phyloP scores from a whole-genome alignment of 2,113 vertebrate genomes.

The Percina caprodes region DNA sequence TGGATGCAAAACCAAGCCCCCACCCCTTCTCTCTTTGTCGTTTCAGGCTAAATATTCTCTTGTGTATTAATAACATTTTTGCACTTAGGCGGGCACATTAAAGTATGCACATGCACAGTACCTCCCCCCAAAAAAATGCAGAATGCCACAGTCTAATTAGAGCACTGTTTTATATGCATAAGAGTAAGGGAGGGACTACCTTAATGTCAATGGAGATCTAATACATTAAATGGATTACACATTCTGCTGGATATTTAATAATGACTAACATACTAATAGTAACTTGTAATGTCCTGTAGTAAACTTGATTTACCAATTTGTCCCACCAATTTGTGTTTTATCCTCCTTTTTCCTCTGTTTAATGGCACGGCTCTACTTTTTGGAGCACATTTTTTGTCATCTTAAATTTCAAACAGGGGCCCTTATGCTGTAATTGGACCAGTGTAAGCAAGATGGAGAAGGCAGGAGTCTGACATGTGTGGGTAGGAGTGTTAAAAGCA shows the following conservation, averaged over 20 bases:
- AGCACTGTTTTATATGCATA: neutral
- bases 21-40: too few species aligned
- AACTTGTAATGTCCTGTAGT: too few species aligned
- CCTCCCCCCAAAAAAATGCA: too few species aligned
- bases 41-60: too few species aligned
- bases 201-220: neutral
- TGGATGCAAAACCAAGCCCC: too few species aligned
- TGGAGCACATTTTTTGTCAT: slow-evolving; percentile 15
- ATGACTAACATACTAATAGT: too few species aligned
- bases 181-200: too few species aligned
- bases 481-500: slow-evolving; percentile 68
- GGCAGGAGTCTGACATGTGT: slow-evolving; percentile 46
- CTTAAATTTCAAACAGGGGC: slow-evolving; percentile 25
- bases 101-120: neutral
- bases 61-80: too few species aligned
- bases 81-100: too few species aligned
- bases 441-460: slow-evolving; percentile 37
- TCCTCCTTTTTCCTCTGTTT: neutral
- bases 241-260: neutral
- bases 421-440: slow-evolving; percentile 17
- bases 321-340: neutral
- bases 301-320: neutral
- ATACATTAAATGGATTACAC: neutral
- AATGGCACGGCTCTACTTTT: slow-evolving; percentile 10
- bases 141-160: neutral